phyloP scores from a whole-genome alignment of 2,888 invertebrate species.

The Pseudeuparius sepicola region DNA sequence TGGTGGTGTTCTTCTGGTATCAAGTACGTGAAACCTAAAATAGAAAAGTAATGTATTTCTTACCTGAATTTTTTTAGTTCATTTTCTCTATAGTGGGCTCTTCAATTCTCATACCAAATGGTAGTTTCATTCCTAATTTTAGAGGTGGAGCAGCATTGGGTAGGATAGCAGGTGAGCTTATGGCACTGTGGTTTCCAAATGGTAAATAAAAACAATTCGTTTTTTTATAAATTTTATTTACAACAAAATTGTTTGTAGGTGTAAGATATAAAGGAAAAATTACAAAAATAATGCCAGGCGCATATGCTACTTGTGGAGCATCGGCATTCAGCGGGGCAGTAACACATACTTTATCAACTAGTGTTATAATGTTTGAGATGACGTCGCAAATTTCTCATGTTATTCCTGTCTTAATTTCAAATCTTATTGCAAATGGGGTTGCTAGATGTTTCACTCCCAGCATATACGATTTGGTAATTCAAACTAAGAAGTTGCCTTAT shows the following conservation, averaged over 20 bases:
- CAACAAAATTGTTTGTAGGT: constrained; percentile 43
- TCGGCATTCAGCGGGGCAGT: constrained; percentile 92
- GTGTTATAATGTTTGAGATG: constrained; percentile 91
- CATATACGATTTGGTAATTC: constrained; percentile 93
- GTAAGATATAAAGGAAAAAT: constrained; percentile 74
- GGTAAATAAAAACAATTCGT: constrained; percentile 25
- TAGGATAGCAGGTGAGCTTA: constrained; percentile 84
- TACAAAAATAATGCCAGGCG: constrained; percentile 81
- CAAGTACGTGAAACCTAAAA: constrained; percentile 52
- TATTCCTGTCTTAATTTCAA: constrained; percentile 89
- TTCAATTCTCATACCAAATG: constrained; percentile 93
- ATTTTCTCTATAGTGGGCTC: constrained; percentile 81
- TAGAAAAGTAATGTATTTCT: no score
- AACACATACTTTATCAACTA: constrained; percentile 92
- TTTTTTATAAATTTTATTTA: not conserved
- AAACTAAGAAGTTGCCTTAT: constrained; percentile 91
- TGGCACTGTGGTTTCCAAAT: constrained; percentile 83
- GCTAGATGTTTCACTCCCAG: constrained; percentile 87
- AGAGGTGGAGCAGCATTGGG: constrained; percentile 94
- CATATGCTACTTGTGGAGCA: constrained; percentile 92
- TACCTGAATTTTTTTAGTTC: constrained; percentile 61
- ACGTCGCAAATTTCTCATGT: constrained; percentile 95
- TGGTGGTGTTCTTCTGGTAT: constrained; percentile 72
- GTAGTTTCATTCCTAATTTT: constrained; percentile 95
- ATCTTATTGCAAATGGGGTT: constrained; percentile 86